Evolutionary conservation across 2,888 invertebrate species (phyloP), one percentile per base, ranked within the genome.

Genomic region (Cataglyphis cursor): DNA sequence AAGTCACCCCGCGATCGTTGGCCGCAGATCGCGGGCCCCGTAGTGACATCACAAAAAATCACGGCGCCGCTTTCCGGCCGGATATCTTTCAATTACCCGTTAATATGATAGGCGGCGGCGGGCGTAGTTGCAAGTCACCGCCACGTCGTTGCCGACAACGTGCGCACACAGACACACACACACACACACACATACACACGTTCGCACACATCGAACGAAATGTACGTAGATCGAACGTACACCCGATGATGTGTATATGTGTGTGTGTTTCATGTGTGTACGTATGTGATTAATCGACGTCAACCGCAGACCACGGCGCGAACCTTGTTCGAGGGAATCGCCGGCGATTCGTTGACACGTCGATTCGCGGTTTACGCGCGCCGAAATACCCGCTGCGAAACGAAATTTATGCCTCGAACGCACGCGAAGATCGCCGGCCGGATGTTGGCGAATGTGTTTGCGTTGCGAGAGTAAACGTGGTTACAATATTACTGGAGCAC

Each of bases 71-170:
- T 93, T 93, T 94, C 91, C 92, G 91, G 90, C 91, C 93, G 94
- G 94, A 94, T 94, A 94, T 94, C 94, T 94, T 95, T 95, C 94
- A 94, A 94, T 95, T 94, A 94, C 91, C 92, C 92, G 93, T 92
- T 94, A 93, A 94, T 94, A 93, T 93, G 94, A 94, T 93, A 93
- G 93, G 93, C 92, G 92, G 93, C 92, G 92, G 92, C 84, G 76
- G 82, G 88, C 87, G 89, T 91, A 92, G 91, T 90, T 94, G 94
- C 94, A 93, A 95, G 94, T 94, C 94, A 94, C 93, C 93, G 92
- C 90, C 87, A 91, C 93, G 93, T 94, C 94, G 94, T 94, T 94
- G 90, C 92, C 92, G 91, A 88, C 94, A 93, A 93, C 93, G 91
- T 82, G 83, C 93, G 92, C 90, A 89, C 78, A 57, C 44, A 41